phyloP scores from a whole-genome alignment of 2,113 vertebrate genomes.

The Amblyornis subalaris region DNA sequence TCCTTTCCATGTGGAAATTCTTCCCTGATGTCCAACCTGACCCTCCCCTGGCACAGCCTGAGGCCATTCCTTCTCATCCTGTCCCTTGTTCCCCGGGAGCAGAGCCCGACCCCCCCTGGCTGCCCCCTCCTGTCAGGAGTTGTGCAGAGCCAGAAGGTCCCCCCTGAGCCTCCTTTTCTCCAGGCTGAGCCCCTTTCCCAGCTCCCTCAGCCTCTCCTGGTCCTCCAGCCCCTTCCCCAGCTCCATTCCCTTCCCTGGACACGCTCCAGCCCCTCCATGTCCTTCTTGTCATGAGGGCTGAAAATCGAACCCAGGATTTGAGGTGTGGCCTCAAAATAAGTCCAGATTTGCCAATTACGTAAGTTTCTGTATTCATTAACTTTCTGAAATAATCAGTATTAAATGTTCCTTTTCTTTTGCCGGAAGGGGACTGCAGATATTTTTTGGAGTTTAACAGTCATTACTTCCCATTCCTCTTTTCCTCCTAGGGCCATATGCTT shows the following conservation, averaged over 20 bases:
- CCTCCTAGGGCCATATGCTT: neutral
- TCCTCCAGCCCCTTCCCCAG: neutral
- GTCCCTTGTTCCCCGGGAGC: neutral
- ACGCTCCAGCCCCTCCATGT: rapidly evolving
- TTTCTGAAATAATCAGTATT: neutral
- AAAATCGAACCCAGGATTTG: neutral
- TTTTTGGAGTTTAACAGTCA: neutral
- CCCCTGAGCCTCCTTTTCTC: neutral
- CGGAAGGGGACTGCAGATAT: neutral
- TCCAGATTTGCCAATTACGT: neutral
- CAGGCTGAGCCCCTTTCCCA: neutral
- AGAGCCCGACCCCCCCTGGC: rapidly evolving
- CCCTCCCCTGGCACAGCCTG: rapidly evolving
- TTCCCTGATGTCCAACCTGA: rapidly evolving
- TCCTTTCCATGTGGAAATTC: neutral
- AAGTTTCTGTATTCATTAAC: neutral
- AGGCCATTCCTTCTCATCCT: rapidly evolving
- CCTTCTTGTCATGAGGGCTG: neutral
- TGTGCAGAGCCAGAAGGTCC: neutral
- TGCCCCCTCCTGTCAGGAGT: neutral
- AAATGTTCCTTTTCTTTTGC: neutral
- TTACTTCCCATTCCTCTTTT: neutral
- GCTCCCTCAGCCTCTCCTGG: neutral
- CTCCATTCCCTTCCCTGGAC: rapidly evolving
- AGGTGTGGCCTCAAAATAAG: neutral